Percentiles rank a stretch among this genome's conserved stretches.
phyloP scores from a whole-genome alignment of 2,113 vertebrate species.

The Peromyscus leucopus region DNA sequence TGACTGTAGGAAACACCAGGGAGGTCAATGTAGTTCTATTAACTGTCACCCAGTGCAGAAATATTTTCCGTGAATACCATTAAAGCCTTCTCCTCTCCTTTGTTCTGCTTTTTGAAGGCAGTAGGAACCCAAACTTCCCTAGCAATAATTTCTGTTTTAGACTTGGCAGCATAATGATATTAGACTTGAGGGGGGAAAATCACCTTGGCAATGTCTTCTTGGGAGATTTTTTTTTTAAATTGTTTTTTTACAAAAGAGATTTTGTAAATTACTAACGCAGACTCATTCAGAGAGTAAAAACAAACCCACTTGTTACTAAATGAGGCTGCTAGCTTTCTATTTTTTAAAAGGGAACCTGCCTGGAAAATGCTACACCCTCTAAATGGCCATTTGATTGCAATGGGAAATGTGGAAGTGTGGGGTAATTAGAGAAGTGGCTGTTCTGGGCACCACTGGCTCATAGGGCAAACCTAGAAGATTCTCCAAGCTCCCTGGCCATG shows the following conservation, averaged over 20 bases:
- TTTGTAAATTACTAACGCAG: slow-evolving; percentile 82
- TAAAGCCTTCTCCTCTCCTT: slow-evolving; percentile 84
- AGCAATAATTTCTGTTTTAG: slow-evolving; percentile 86
- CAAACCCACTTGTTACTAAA: slow-evolving; percentile 69
- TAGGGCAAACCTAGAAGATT: slow-evolving; percentile 28
- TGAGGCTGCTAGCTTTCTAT: neutral
- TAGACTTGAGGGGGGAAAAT: slow-evolving; percentile 81
- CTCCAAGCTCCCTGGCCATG: neutral
- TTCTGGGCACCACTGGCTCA: slow-evolving; percentile 40
- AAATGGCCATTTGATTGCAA: slow-evolving; percentile 54
- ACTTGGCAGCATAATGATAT: slow-evolving; percentile 84
- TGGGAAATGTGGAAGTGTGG: slow-evolving; percentile 39
- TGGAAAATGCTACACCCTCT: neutral
- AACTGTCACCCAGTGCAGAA: slow-evolving; percentile 85
- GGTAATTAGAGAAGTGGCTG: slow-evolving; percentile 59
- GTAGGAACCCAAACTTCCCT: slow-evolving; percentile 83
- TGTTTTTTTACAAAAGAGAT: slow-evolving; percentile 73
- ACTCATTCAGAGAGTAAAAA: slow-evolving; percentile 79
- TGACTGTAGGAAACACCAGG: slow-evolving; percentile 79
- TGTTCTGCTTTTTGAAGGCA: slow-evolving; percentile 86
- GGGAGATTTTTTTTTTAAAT: slow-evolving; percentile 67
- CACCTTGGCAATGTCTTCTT: slow-evolving; percentile 85
- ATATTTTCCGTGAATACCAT: slow-evolving; percentile 87
- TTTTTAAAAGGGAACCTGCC: slow-evolving; percentile 37
- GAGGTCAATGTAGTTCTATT: slow-evolving; percentile 84